Evolutionary conservation across 2,888 invertebrate species (phyloP).

Genomic region (Hirudinaria manillensis): DNA sequence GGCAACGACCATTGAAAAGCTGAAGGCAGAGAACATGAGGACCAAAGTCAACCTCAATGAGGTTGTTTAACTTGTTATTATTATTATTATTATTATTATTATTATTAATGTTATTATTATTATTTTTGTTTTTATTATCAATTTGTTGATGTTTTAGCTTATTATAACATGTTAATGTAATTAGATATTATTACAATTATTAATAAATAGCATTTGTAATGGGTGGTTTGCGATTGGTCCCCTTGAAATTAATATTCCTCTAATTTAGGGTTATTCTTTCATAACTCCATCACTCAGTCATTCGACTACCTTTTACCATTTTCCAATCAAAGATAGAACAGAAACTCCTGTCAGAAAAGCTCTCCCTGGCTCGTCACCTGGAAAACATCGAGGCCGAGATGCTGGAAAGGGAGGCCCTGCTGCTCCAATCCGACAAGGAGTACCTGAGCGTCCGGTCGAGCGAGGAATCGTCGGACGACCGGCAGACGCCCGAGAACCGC

Average conservation of each 20-base stretch:
- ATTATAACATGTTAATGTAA: background rate
- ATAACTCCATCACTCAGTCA: too few species aligned
- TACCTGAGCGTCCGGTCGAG: slow-evolving; percentile 38
- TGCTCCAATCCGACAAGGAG: slow-evolving; percentile 53
- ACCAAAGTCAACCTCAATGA: slow-evolving; percentile 38
- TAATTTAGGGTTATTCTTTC: too few species aligned
- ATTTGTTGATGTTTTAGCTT: background rate
- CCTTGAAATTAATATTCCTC: too few species aligned
- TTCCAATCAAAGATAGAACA: slow-evolving; percentile 49
- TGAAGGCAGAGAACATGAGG: slow-evolving; percentile 51
- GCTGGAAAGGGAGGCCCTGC: slow-evolving; percentile 55
- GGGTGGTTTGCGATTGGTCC: too few species aligned
- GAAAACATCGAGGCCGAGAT: slow-evolving; percentile 57
- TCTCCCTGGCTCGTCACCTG: slow-evolving; percentile 54
- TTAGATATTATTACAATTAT: background rate
- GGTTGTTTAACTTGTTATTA: background rate
- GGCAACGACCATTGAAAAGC: slow-evolving; percentile 50
- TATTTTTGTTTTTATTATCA: too few species aligned
- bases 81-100: too few species aligned
- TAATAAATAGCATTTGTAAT: too few species aligned
- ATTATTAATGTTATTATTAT: background rate
- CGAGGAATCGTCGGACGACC: background rate
- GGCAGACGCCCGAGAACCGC: too few species aligned
- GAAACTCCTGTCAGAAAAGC: slow-evolving; percentile 54
- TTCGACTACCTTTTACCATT: background rate